Percentiles rank a stretch among this genome's conserved stretches.
Evolutionary conservation across 1,140 invertebrate species (phyloP).

Genomic region (Monochamus saltuarius): DNA sequence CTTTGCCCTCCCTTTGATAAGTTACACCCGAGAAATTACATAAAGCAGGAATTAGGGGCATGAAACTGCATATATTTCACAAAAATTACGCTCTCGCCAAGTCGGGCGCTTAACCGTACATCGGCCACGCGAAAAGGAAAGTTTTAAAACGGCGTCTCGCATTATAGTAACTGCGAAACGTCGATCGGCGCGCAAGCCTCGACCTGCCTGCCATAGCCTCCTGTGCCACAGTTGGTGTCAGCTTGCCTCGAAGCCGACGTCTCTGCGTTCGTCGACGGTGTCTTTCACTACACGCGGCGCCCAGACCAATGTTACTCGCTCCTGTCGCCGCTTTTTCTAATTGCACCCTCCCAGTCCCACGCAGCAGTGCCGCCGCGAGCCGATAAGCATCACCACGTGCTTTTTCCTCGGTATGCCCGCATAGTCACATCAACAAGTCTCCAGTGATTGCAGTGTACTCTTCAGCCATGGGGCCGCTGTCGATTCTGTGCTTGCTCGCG

Average conservation of each 20-base stretch:
- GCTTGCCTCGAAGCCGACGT: conserved; percentile 34
- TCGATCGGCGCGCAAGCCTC: conserved; percentile 34
- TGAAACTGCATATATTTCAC: conserved; percentile 12
- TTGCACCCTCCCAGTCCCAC: background rate
- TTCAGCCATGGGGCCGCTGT: conserved; percentile 22
- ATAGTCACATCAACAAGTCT: conserved; percentile 10
- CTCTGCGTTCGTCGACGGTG: conserved; percentile 15
- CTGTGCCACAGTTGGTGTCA: conserved; percentile 35
- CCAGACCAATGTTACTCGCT: conserved; percentile 4
- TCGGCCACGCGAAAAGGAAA: conserved; percentile 9
- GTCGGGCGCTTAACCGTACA: background rate
- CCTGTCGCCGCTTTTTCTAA: background rate
- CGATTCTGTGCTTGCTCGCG: conserved; percentile 20
- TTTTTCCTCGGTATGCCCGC: background rate
- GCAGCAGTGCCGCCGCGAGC: background rate
- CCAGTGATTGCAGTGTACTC: background rate
- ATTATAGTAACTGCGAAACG: conserved; percentile 13
- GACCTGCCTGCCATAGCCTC: conserved; percentile 20
- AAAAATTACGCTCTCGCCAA: background rate
- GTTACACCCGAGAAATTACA: conserved; percentile 5
- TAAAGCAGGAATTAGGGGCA: conserved; percentile 3
- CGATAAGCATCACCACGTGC: too few relatives aligned
- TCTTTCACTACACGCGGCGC: conserved; percentile 4
- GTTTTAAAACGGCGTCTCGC: conserved; percentile 4
- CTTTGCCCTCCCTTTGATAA: background rate